Evolutionary conservation across 2,888 invertebrate species (phyloP).

Genomic region (Atherix ibis): DNA sequence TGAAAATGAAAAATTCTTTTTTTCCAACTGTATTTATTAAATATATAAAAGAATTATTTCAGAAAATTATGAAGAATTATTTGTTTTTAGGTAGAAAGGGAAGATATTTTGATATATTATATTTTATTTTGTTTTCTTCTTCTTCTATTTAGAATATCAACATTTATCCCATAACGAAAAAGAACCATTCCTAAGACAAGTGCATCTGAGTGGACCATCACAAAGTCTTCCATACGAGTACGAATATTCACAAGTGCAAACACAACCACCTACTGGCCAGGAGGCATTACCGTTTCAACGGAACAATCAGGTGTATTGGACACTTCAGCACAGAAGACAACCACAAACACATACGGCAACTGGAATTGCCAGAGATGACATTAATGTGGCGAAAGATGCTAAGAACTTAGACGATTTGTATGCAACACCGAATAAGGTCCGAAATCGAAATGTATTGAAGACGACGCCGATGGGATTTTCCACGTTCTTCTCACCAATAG

Average conservation of each 20-base stretch:
- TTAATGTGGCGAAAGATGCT: constrained; percentile 1
- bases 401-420: constrained; percentile 29
- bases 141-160: constrained; percentile 47
- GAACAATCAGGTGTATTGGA: constrained; percentile 41
- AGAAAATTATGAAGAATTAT: too few relatives aligned
- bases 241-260: neutral
- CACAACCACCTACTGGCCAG: too few relatives aligned
- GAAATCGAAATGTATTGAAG: constrained; percentile 10
- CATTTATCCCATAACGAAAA: constrained; percentile 39
- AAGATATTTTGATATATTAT: too few relatives aligned
- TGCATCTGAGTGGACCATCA: constrained; percentile 24
- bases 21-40: too few relatives aligned
- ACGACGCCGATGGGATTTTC: constrained; percentile 14
- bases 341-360: constrained; percentile 13
- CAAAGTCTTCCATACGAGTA: neutral
- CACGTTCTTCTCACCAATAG: constrained; percentile 16
- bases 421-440: constrained; percentile 23
- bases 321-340: constrained; percentile 35
- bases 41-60: too few relatives aligned
- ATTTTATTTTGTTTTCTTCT: too few relatives aligned
- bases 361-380: constrained; percentile 11
- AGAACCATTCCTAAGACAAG: constrained; percentile 12
- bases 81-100: too few relatives aligned
- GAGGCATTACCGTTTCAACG: constrained; percentile 27
- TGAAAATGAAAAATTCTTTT: too few relatives aligned